These are phyloP conservation scores for Antrozous pallidus DNA, from an alignment of 2,797 vertebrate species.

Conservation along the genomic window DNA sequence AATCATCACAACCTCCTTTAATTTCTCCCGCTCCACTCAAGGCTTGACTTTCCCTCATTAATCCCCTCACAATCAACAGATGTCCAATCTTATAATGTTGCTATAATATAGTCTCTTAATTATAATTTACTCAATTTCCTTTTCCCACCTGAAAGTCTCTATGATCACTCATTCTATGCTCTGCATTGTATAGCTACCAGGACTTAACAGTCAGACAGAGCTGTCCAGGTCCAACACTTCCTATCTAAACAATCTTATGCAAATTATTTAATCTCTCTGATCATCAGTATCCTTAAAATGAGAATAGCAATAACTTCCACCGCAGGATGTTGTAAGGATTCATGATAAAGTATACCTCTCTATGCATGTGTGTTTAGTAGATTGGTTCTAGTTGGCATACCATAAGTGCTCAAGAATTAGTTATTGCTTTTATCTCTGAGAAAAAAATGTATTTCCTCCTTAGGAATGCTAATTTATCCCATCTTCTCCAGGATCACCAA, in stretches of 20 bases:
- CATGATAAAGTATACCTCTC: not conserved
- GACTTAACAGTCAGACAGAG: not conserved
- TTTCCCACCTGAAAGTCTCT: constrained; percentile 2
- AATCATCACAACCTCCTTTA: constrained; percentile 33
- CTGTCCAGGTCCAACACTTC: not conserved
- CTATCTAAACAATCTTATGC: not conserved
- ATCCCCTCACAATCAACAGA: not conserved
- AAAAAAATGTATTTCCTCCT: not conserved
- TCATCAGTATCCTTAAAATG: not conserved
- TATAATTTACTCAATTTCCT: constrained; percentile 10
- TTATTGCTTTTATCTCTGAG: not conserved
- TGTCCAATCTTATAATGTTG: not conserved
- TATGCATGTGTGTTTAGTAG: not conserved
- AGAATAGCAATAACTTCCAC: not conserved
- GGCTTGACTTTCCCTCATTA: not conserved
- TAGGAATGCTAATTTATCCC: not conserved
- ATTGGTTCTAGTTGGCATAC: not conserved
- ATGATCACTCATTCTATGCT: not conserved
- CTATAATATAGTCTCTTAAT: not conserved
- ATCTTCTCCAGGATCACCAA: not conserved
- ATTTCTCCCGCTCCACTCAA: not conserved
- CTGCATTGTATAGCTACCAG: not conserved
- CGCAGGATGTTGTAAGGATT: not conserved
- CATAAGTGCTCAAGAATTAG: not conserved
- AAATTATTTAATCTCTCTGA: not conserved